Base-by-base conservation (phyloP, 2,113 vertebrate genomes). In the Paradoxurus hermaphroditus region DNA sequence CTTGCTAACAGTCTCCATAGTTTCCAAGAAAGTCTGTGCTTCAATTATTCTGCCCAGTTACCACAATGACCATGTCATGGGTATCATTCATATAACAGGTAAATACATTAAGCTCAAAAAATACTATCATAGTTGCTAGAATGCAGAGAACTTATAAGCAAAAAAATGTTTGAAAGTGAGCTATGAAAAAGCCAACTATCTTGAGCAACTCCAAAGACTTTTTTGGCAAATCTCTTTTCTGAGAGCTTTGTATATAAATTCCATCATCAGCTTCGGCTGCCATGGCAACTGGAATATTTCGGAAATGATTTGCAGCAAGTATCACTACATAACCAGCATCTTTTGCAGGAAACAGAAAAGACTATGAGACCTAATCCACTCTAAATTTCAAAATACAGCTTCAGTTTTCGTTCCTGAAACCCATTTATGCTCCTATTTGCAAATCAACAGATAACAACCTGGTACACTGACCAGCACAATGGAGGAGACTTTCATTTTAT, bases 271-370 rank as follows among this genome's bases (percentile, higher is more conserved):
- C 94, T 97, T 96, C 13, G 70, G 98, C 95, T 99, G 95, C 98
- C 97, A 99, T 99, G 98, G 98, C 97, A 99, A 99, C 98, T 67
- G 41, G 97, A 97, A 98, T 98, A 98, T 98, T 99, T 98, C 97
- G 72, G 98, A 99, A 98, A 98, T 98, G 97, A 98, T 98, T 97
- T 97, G 96, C 98, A 98, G 95, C 59, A 85, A 98, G 46, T 97
- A 98, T 84, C 83, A 89, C 94, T 97, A 97, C 65, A 97, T 77
- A 98, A 36, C 86, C 94, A 98, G 56, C 82, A 85, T 97, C 83
- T 97, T 87, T 85, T 89, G 86, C 97, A 98, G 95, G 81, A 97
- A 97, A 89, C 94, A 79, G 95, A 51, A 91, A 98, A 92, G 97
- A 85, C 87, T 29, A 78, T 1, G 82, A 97, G 84, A 83, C 91